Evolutionary conservation across 1,140 invertebrate species (phyloP), one percentile per base, ranked within the genome.

Genomic region (Drosophila subpulchrella): DNA sequence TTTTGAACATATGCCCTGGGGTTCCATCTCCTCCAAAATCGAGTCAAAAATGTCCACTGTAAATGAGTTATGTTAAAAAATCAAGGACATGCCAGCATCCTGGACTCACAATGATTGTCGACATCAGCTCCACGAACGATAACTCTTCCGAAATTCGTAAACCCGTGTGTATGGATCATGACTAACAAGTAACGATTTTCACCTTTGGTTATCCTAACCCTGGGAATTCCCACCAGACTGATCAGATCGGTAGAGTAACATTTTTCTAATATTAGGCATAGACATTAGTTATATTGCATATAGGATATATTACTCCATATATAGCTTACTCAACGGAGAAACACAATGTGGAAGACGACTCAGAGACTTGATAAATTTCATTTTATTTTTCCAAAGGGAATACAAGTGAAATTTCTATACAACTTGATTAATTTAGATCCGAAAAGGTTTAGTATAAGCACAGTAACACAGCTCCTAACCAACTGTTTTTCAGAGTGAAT

Each of bases 101-200:
- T 12, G 6, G 11, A 68, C 76, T 65, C 3, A 88, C 84, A 7
- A 39, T 88, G 84, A 7, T 44, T 30, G 4, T 67, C 24, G 1
- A 53, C 47, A 24, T 24, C 13, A 13, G 36, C 32, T 0, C 67
- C 84, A 1, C 80, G 68, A 0, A 89, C 34, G 10, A 89, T 65
- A 0, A 77, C 80, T 17, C 55, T 70, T 11, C 60, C 58, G 7
- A 63, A 56, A 0, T 38, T 20, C 0, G 72, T 62, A 6, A 58
- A 60, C 0, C 85, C 80, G 41, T 89, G 84, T 10, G 67, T 61
- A 13, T 89, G 65, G 11, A 83, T 42, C 7, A 58, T 34, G 0
- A 83, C 42, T 34, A 72, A 66, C 34, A 72, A 50, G 63, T 77
- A 89, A 13, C 46, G 53, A 47, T 47, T 48, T 20, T 51, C 17